phyloP scores from a whole-genome alignment of 2,113 vertebrate genomes.

The Gorsachius goisagi region DNA sequence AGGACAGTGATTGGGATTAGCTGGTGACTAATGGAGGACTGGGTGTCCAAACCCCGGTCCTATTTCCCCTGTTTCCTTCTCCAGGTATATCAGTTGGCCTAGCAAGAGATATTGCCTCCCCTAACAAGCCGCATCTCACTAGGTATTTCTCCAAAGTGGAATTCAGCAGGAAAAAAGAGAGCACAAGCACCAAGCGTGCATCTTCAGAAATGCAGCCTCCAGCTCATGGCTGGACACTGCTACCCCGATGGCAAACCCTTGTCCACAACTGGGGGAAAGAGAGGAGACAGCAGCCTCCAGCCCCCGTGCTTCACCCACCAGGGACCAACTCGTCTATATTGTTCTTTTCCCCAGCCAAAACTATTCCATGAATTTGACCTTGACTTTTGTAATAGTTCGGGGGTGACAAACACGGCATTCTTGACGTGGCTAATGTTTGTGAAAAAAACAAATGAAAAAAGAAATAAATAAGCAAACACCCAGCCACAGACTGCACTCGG shows the following conservation, averaged over 20 bases:
- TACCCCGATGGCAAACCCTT: background rate
- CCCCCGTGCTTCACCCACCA: background rate
- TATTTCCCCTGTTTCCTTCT: background rate
- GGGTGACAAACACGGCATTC: background rate
- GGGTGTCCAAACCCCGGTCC: background rate
- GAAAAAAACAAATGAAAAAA: background rate
- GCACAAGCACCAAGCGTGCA: background rate
- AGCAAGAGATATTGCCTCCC: background rate
- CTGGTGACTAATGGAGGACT: background rate
- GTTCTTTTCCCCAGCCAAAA: constrained; percentile 12
- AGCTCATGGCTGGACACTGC: background rate
- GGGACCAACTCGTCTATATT: background rate
- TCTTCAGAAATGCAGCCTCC: background rate
- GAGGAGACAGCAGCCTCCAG: background rate
- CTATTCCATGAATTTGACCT: constrained; percentile 27
- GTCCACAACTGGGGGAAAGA: background rate
- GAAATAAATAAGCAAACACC: constrained; percentile 4
- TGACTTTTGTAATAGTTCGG: background rate
- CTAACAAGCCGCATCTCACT: background rate
- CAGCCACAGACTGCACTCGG: background rate
- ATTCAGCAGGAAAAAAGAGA: background rate
- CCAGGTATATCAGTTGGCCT: background rate
- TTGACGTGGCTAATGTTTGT: constrained; percentile 18
- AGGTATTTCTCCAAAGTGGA: background rate
- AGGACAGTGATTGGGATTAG: background rate